Conservation (phyloP, 2,797 vertebrate species). For the Vespertilio murinus region DNA sequence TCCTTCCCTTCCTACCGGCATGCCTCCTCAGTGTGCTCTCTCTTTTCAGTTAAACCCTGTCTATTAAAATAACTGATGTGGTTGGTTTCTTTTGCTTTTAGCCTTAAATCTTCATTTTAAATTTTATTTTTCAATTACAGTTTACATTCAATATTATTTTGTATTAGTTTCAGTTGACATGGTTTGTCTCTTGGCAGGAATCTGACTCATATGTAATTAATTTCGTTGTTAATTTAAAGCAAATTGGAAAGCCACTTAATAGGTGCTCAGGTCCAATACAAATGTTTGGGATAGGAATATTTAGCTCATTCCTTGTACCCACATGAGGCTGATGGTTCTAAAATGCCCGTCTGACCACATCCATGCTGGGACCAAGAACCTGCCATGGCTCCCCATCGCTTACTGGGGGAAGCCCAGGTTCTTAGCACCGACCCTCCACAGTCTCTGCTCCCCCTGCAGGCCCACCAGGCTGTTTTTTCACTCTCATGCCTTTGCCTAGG, state of each 20-base stretch:
- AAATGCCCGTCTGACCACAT: not conserved
- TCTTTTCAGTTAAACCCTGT: not conserved
- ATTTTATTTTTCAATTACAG: not conserved
- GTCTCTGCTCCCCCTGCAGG: not conserved
- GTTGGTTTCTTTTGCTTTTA: not conserved
- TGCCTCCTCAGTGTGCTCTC: not conserved
- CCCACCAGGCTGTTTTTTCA: not conserved
- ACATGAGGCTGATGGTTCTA: not conserved
- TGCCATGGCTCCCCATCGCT: not conserved
- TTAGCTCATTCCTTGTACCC: not conserved
- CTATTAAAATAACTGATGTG: constrained; percentile 36
- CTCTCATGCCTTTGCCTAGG: not conserved
- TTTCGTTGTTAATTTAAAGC: constrained; percentile 42
- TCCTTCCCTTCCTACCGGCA: not conserved
- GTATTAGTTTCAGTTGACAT: not conserved
- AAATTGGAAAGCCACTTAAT: constrained; percentile 19
- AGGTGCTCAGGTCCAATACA: not conserved
- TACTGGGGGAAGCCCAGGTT: not conserved
- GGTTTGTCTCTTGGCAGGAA: not conserved
- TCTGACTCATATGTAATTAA: not conserved
- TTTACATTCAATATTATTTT: not conserved
- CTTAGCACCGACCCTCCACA: not conserved
- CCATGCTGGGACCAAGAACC: not conserved
- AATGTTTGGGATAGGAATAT: not conserved
- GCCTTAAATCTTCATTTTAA: not conserved